These are phyloP conservation scores for Eupithecia exiguata DNA, from an alignment of 2,888 invertebrate genomes.

Conservation along the genomic window DNA sequence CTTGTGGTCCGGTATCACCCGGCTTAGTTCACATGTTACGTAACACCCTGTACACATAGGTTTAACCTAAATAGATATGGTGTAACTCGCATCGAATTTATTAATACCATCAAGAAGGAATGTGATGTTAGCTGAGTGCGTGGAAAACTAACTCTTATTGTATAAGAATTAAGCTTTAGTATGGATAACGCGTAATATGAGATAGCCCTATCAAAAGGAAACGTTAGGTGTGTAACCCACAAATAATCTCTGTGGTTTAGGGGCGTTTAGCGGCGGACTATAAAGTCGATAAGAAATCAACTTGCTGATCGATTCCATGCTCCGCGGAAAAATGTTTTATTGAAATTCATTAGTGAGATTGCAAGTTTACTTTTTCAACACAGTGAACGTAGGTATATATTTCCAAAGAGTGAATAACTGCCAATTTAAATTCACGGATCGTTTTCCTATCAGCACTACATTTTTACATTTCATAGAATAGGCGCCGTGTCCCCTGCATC, in stretches of 20 bases:
- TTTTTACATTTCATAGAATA: not conserved
- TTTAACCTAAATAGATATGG: conserved; percentile 4
- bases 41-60: conserved; percentile 18
- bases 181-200: conserved; percentile 31
- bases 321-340: not conserved
- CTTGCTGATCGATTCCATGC: conserved; percentile 18
- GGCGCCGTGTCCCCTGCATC: not conserved
- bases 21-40: no score
- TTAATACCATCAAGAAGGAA: not conserved
- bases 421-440: not conserved
- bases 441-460: not conserved
- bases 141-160: conserved; percentile 6
- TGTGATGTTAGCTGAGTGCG: not conserved
- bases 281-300: conserved; percentile 34
- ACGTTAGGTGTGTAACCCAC: conserved; percentile 38
- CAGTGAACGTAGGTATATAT: not conserved
- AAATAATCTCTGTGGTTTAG: conserved; percentile 43
- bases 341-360: not conserved
- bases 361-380: not conserved
- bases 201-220: conserved; percentile 41
- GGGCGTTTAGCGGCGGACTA: conserved; percentile 37
- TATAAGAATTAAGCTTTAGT: conserved; percentile 15
- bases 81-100: conserved; percentile 3
- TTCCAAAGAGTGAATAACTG: not conserved
- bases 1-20: no score